phyloP scores from a whole-genome alignment of 2,888 invertebrate genomes.

The Brachylomia viminalis region DNA sequence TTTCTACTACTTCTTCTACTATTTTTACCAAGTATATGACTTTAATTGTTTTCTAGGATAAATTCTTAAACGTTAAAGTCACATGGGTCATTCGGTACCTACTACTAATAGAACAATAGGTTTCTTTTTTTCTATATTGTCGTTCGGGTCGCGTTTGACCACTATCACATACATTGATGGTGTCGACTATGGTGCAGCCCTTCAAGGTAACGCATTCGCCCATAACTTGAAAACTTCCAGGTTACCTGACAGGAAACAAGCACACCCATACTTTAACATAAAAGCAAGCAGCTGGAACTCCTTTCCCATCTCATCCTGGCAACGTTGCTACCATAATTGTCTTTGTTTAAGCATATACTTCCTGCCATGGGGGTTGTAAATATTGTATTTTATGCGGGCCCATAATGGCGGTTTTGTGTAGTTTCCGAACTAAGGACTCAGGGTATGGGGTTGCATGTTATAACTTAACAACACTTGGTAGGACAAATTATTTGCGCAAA shows the following conservation, averaged over 20 bases:
- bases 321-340: slow-evolving; percentile 55
- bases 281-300: slow-evolving; percentile 25
- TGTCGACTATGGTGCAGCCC: background rate
- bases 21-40: no score
- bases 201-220: background rate
- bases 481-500: slow-evolving; percentile 39
- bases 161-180: background rate
- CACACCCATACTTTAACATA: background rate
- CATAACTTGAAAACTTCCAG: background rate
- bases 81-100: background rate
- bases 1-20: background rate
- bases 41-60: background rate
- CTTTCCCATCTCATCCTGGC: slow-evolving; percentile 33
- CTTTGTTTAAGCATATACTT: slow-evolving; percentile 58
- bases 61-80: background rate
- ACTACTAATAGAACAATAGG: background rate
- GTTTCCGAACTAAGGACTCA: slow-evolving; percentile 50
- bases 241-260: background rate
- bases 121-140: background rate
- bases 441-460: slow-evolving; percentile 29
- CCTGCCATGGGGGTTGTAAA: slow-evolving; percentile 69
- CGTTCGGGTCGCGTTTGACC: background rate
- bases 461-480: slow-evolving; percentile 45
- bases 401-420: slow-evolving; percentile 72
- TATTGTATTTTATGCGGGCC: slow-evolving; percentile 79